Conservation (phyloP, 2,888 invertebrate genomes). For the Hypsopygia costalis region DNA sequence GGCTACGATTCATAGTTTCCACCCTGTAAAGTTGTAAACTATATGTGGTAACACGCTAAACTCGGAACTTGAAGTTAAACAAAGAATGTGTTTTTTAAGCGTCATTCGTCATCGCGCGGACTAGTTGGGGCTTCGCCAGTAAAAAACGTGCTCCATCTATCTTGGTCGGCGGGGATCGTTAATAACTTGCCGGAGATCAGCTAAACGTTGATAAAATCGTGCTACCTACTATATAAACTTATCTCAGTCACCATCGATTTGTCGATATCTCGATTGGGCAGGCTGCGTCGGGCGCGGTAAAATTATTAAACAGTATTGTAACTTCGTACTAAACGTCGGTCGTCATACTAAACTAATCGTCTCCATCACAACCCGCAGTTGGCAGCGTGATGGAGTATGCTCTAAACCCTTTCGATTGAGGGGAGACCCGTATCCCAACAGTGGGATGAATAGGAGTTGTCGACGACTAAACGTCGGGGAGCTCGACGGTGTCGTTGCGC, state of each 20-base stretch:
- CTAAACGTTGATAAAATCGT: slow-evolving; percentile 53
- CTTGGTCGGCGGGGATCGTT: slow-evolving; percentile 42
- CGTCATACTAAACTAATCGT: neutral
- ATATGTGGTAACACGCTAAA: no score
- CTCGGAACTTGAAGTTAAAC: slow-evolving; percentile 5
- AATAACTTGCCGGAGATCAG: slow-evolving; percentile 40
- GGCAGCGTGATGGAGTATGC: no score
- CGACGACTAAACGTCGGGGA: no score
- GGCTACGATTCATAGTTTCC: no score
- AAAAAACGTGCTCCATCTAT: slow-evolving; percentile 43
- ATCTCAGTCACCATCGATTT: slow-evolving; percentile 8
- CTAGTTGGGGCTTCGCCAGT: neutral
- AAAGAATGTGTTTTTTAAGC: neutral
- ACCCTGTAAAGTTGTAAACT: no score
- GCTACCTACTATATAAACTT: slow-evolving; percentile 13
- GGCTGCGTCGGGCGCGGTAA: neutral
- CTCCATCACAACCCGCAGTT: no score
- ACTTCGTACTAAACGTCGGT: neutral
- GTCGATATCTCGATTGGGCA: slow-evolving; percentile 9
- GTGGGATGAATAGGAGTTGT: no score
- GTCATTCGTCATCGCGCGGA: slow-evolving; percentile 5
- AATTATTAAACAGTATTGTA: no score
- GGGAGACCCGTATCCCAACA: no score
- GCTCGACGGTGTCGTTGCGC: no score
- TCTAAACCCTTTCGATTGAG: no score